Evolutionary conservation across 2,888 invertebrate genomes (phyloP).

Genomic region (Hypselothyrea guttata): DNA sequence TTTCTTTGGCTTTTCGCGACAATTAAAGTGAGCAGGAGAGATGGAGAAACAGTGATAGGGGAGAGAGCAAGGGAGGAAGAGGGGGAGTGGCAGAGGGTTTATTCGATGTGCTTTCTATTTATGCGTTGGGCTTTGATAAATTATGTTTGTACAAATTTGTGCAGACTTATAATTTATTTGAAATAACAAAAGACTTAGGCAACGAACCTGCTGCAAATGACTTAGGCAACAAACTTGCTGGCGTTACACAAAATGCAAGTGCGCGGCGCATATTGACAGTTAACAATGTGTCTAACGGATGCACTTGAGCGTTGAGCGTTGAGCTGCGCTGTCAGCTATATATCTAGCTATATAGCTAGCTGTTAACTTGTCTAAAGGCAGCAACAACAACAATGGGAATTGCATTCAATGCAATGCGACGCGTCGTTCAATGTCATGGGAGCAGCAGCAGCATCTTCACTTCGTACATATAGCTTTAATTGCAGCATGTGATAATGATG

Average conservation of each 20-base stretch:
- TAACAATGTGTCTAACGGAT: conserved; percentile 66
- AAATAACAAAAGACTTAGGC: conserved; percentile 47
- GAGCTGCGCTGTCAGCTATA: conserved; percentile 46
- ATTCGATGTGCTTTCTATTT: conserved; percentile 45
- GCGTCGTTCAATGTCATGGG: conserved; percentile 77
- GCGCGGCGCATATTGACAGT: conserved; percentile 56
- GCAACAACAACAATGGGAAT: conserved; percentile 36
- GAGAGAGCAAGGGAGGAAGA: not conserved
- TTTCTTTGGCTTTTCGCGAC: conserved; percentile 54
- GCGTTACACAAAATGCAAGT: conserved; percentile 39
- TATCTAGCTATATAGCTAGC: conserved; percentile 14
- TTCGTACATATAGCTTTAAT: conserved; percentile 57
- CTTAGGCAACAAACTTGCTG: conserved; percentile 43
- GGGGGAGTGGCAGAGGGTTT: conserved; percentile 3
- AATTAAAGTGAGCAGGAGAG: conserved; percentile 10
- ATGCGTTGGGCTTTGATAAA: conserved; percentile 48
- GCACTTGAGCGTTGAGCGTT: conserved; percentile 67
- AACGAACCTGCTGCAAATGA: conserved; percentile 45
- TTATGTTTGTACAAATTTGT: conserved; percentile 31
- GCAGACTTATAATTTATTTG: conserved; percentile 46
- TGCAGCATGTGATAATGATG: conserved; percentile 54
- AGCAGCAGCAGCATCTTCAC: conserved; percentile 48
- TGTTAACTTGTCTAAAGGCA: conserved; percentile 54
- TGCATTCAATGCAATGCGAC: conserved; percentile 53
- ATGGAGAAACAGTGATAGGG: not conserved